Evolutionary conservation across 2,888 invertebrate genomes (phyloP), one percentile per base, ranked within the genome.

Genomic region (Microctonus brassicae): DNA sequence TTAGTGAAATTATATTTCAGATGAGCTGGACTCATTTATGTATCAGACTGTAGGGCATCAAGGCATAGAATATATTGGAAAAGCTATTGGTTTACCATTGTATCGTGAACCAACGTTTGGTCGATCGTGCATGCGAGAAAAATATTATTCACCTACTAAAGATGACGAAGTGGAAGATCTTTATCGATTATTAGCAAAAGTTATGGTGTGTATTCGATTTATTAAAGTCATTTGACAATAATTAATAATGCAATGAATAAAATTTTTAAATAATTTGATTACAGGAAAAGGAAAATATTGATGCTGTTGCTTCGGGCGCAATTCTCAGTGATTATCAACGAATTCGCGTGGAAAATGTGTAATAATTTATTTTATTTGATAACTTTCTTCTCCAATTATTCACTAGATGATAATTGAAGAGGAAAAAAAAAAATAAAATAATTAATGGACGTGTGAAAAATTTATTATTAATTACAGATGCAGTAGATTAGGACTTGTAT

Each of bases 11-110:
- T 62, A 24, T 36, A 17, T 88, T 88, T 52, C 87, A 94, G 95
- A 95, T 91, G 98, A 98, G 88, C 87, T 97, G 82, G 98, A 98
- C 88, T 97, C 97, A 86, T 99, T 96, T 86, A 99, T 99, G 99
- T 99, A 98, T 87, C 99, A 99, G 90, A 98, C 98, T 64, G 99
- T 99, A 69, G 99, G 99, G 0, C 96, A 97, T 87, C 96, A 98
- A 90, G 97, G 96, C 20, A 94, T 99, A 76, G 93, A 94, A 77
- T 90, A 95, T 77, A 95, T 98, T 87, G 96, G 97, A 29, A 94
- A 97, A 87, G 98, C 99, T 1, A 95, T 98, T 94, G 95, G 92
- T 2, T 88, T 99, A 72, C 99, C 99, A 0, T 89, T 99, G 63
- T 99, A 94, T 88, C 91, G 96, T 74, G 92, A 93, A 80, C 90